Evolutionary conservation across 2,888 invertebrate genomes (phyloP).

Genomic region (Panzeria rudis): DNA sequence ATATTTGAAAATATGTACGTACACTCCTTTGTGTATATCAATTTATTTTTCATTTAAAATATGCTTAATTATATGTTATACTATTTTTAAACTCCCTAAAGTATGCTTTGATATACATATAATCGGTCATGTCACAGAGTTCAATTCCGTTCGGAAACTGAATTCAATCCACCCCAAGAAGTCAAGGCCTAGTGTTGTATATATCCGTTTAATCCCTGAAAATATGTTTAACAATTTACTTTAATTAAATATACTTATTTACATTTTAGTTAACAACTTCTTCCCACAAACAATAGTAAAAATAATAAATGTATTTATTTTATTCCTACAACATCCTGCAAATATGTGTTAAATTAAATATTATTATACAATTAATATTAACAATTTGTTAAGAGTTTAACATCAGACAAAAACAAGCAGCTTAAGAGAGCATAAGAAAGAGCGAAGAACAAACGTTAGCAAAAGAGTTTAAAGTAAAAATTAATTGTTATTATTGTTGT

Average conservation of each 20-base stretch:
- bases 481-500: constrained; percentile 60
- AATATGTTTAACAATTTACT: neutral
- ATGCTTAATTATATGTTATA: neutral
- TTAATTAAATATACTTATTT: constrained; percentile 9
- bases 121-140: too few species aligned
- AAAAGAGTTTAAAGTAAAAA: constrained; percentile 22
- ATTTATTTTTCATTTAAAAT: neutral
- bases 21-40: too few species aligned
- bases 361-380: constrained; percentile 47
- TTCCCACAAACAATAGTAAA: constrained; percentile 4
- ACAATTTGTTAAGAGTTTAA: constrained; percentile 36
- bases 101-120: constrained; percentile 52
- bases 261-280: constrained; percentile 7
- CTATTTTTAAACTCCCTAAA: constrained; percentile 44
- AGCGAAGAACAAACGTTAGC: constrained; percentile 13
- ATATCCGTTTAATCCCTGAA: constrained; percentile 17
- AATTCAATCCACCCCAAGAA: too few species aligned
- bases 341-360: constrained; percentile 39
- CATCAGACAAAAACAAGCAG: neutral
- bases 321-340: constrained; percentile 6
- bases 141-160: too few species aligned
- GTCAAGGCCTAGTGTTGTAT: neutral
- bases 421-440: constrained; percentile 12
- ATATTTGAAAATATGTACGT: too few species aligned
- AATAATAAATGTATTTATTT: constrained; percentile 28